phyloP scores from a whole-genome alignment of 2,113 vertebrate genomes.

The Oostethus manadensis region DNA sequence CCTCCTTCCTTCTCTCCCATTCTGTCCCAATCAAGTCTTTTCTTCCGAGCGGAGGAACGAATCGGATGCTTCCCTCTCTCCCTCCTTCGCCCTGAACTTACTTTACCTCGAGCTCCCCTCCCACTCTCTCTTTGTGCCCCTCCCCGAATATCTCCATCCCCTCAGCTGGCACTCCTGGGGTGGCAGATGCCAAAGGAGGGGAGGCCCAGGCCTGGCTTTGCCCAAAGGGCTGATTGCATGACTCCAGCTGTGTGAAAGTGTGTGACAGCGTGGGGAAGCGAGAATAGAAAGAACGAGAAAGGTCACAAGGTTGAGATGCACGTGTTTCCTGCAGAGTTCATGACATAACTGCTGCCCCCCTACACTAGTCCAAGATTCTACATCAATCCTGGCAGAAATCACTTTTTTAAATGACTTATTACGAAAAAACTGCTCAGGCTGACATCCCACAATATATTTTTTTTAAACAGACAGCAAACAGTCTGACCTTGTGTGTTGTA shows the following conservation, averaged over 20 bases:
- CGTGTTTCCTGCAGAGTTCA: slow-evolving; percentile 38
- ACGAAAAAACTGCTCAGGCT: no score
- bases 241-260: slow-evolving; percentile 33
- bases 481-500: background rate
- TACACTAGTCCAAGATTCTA: background rate
- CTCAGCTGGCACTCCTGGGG: slow-evolving; percentile 51
- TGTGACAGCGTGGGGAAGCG: background rate
- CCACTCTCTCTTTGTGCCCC: slow-evolving; percentile 20
- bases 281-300: slow-evolving; percentile 13
- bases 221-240: slow-evolving; percentile 12
- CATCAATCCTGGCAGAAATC: background rate
- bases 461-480: background rate
- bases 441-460: background rate
- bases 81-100: slow-evolving; percentile 18
- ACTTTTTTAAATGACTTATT: background rate
- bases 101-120: background rate
- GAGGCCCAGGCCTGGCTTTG: slow-evolving; percentile 38
- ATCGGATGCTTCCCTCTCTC: slow-evolving; percentile 45
- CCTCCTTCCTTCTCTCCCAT: slow-evolving; percentile 26
- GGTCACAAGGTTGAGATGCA: slow-evolving; percentile 21
- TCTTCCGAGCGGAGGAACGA: slow-evolving; percentile 48
- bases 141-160: slow-evolving; percentile 32
- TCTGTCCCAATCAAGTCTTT: slow-evolving; percentile 54
- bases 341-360: slow-evolving; percentile 30
- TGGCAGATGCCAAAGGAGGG: slow-evolving; percentile 42